Percentiles rank a stretch among this genome's conserved stretches.
Evolutionary conservation across 2,888 invertebrate species (phyloP).

Genomic region (Syrista parreyssii): DNA sequence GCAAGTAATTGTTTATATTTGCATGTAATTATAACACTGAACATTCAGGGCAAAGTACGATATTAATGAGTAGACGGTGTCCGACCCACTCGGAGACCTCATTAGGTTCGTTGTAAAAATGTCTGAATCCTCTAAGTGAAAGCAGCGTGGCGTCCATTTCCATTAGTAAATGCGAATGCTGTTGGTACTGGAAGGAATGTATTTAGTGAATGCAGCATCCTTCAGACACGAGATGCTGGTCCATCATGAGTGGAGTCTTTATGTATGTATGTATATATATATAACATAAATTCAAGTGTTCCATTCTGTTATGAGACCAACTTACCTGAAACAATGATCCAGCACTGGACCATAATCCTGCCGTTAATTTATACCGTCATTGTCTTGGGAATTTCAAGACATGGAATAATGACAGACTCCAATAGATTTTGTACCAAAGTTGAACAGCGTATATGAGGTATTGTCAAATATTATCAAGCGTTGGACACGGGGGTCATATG

Average conservation of each 20-base stretch:
- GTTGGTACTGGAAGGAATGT: not conserved
- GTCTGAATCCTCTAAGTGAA: not conserved
- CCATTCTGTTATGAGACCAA: not conserved
- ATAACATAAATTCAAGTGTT: not conserved
- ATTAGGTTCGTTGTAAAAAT: not conserved
- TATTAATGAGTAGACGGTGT: constrained; percentile 31
- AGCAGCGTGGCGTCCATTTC: not conserved
- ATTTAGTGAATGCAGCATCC: not conserved
- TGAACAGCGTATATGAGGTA: not conserved
- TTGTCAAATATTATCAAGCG: not conserved
- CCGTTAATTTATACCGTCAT: not conserved
- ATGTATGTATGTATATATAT: not conserved
- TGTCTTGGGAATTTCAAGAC: not conserved
- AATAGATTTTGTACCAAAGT: not conserved
- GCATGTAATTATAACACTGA: constrained; percentile 48
- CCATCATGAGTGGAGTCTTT: not conserved
- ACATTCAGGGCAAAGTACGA: constrained; percentile 30
- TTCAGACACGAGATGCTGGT: not conserved
- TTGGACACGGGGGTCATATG: not conserved
- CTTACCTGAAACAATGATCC: not conserved
- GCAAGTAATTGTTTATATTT: constrained; percentile 57
- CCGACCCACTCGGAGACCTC: not conserved
- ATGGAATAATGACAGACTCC: not conserved
- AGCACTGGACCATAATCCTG: not conserved
- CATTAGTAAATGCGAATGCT: not conserved